Conservation (phyloP, 92 coral and sea anemone genomes). For the Umimayanthus chanpuru region DNA sequence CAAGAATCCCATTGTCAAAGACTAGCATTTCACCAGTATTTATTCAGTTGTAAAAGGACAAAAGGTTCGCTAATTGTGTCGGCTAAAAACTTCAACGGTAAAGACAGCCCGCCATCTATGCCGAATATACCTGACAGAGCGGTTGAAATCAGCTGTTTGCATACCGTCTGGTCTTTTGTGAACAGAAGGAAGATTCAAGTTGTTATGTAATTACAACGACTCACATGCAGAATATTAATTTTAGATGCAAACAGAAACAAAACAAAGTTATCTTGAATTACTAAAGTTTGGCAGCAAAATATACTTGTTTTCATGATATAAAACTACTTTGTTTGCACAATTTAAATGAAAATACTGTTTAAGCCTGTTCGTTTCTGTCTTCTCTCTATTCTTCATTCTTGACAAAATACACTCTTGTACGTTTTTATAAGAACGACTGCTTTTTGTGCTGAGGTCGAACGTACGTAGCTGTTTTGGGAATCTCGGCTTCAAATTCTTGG, state of each 20-base stretch:
- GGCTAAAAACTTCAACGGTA: background rate
- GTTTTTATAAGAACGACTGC: no score
- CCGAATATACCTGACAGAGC: background rate
- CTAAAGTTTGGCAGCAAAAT: background rate
- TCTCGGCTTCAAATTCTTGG: no score
- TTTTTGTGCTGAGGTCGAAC: no score
- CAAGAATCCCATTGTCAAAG: no score
- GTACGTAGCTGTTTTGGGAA: no score
- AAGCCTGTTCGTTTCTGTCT: no score
- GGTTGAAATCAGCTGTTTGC: background rate
- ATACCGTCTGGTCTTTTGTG: background rate
- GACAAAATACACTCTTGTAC: no score
- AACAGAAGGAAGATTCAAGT: background rate
- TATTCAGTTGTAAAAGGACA: background rate
- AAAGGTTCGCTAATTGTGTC: background rate
- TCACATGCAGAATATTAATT: background rate
- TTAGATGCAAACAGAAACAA: background rate
- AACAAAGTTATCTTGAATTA: background rate
- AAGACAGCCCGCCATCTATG: background rate
- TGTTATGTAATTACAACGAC: background rate
- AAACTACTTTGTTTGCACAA: background rate
- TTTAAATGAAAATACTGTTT: no score
- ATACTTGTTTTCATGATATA: no score
- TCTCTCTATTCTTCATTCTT: no score
- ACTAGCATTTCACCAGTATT: background rate